Base-by-base conservation (phyloP, 2,113 vertebrate genomes). In the Myxocyprinus asiaticus region DNA sequence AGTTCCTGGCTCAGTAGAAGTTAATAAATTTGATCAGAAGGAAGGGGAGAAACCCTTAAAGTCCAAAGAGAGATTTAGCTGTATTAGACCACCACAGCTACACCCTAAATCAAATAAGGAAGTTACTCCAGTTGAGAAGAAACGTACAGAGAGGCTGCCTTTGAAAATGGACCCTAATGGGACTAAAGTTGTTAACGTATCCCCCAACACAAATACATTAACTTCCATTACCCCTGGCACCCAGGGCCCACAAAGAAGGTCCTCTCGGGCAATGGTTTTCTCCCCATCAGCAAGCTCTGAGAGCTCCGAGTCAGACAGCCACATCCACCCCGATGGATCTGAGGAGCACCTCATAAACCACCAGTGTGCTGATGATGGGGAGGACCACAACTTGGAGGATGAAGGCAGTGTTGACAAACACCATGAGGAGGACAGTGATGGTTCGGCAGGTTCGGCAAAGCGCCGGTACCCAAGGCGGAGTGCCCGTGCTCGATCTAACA, bases 381-480 rank as follows among this genome's bases (percentile, higher is more conserved):
- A 87, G 0, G 91, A 92, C 56, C 88, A 90, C 5, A 88, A 90
- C 53, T 78, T 88, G 63, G 86, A 89, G 55, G 88, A 87, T 5
- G 87, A 89, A 74, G 77, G 87, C 33, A 79, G 96, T 7, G 94
- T 94, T 0, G 80, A 93, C 22, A 98, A 98, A 80, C 86, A 95
- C 63, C 96, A 95, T 7, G 97, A 98, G 61, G 97, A 97, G 1
- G 93, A 94, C 86, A 93, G 92, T 1, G 93, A 94, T 4, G 89
- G 93, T 5, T 93, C 92, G 3, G 80, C 79, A 0, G 90, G 95
- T 17, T 95, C 97, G 0, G 97, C 96, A 78, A 98, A 99, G 88
- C 93, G 98, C 6, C 92, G 98, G 6, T 99, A 99, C 55, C 98
- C 98, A 0, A 94, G 97, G 3, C 95, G 98, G 67, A 99, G 98